Conservation (phyloP, 2,888 invertebrate species). For the Galerucella calmariensis region DNA sequence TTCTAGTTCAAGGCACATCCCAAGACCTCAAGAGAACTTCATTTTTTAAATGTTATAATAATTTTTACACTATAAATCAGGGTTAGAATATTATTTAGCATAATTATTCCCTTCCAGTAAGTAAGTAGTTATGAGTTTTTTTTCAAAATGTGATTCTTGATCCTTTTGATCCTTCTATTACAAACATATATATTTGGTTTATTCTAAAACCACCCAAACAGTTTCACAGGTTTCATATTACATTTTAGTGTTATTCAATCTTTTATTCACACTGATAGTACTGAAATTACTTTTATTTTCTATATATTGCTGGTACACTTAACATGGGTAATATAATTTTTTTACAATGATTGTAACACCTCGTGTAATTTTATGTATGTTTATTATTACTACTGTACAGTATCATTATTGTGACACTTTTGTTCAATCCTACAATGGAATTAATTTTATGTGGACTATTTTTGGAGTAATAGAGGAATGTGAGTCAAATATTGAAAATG, state of each 20-base stretch:
- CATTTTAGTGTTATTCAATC: background rate
- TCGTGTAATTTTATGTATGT: conserved; percentile 1
- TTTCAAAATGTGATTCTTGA: too few relatives aligned
- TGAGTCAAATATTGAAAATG: conserved; percentile 89
- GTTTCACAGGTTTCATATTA: background rate
- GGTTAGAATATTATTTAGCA: too few relatives aligned
- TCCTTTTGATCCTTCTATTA: too few relatives aligned
- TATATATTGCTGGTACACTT: background rate
- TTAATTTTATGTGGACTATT: conserved; percentile 69
- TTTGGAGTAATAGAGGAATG: conserved; percentile 94
- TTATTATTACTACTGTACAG: background rate
- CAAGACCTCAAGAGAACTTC: too few relatives aligned
- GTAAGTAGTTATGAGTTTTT: too few relatives aligned
- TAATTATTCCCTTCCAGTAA: too few relatives aligned
- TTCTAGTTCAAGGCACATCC: too few relatives aligned
- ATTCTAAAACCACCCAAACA: background rate
- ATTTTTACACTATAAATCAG: too few relatives aligned
- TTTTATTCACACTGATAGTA: background rate
- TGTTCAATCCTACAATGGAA: conserved; percentile 44
- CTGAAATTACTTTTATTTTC: background rate
- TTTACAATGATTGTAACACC: background rate
- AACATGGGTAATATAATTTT: background rate
- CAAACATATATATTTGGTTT: background rate
- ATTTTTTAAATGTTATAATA: too few relatives aligned
- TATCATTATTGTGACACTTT: background rate